Evolutionary conservation across 2,888 invertebrate species (phyloP).

Genomic region (Hymenopus coronatus): DNA sequence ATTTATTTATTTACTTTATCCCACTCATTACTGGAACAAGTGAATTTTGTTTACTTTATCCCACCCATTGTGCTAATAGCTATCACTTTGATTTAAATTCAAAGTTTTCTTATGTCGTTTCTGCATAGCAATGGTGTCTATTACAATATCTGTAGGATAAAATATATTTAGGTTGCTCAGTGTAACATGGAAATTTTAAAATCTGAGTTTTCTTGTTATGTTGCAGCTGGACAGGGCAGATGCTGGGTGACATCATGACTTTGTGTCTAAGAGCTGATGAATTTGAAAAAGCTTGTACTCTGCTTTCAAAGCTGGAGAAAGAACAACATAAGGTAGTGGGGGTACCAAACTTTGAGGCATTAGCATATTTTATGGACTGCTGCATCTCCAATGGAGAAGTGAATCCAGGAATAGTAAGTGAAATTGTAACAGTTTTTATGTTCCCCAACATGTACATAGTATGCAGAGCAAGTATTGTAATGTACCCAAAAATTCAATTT

Average conservation of each 20-base stretch:
- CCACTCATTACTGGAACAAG: too few relatives aligned
- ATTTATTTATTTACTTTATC: too few relatives aligned
- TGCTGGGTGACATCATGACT: conserved; percentile 59
- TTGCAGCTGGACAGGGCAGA: conserved; percentile 56
- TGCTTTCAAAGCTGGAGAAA: conserved; percentile 54
- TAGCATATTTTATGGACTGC: conserved; percentile 55
- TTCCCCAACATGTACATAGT: too few relatives aligned
- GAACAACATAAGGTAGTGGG: conserved; percentile 55
- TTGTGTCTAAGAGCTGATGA: conserved; percentile 51
- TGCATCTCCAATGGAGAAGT: conserved; percentile 49
- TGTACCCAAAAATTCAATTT: too few relatives aligned
- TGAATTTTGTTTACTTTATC: too few relatives aligned
- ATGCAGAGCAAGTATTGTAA: too few relatives aligned
- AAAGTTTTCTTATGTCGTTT: too few relatives aligned
- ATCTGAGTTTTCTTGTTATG: not conserved
- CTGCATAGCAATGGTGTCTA: too few relatives aligned
- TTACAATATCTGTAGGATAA: too few relatives aligned
- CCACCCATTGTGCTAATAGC: too few relatives aligned
- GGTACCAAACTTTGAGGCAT: conserved; percentile 51
- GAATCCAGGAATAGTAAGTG: conserved; percentile 53
- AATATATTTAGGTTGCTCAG: not conserved
- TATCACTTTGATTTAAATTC: too few relatives aligned
- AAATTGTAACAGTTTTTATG: not conserved
- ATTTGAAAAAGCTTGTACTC: conserved; percentile 53
- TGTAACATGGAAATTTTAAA: not conserved